Base-by-base conservation (phyloP, 2,113 vertebrate species). In the Myiozetetes cayanensis region DNA sequence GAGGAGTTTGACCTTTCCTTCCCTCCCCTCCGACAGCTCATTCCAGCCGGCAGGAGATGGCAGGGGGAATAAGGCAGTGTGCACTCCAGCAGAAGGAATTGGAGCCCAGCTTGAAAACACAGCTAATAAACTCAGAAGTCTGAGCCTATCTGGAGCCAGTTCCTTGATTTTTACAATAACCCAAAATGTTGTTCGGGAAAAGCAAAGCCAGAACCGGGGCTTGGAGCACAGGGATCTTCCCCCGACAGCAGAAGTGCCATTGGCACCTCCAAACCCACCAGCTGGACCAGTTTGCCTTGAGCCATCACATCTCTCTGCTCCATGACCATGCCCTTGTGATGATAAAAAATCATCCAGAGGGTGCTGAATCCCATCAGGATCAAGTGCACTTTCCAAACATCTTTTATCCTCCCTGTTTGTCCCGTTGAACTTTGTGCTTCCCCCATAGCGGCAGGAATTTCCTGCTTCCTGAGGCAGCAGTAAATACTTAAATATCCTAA, bases 381-480 rank as follows among this genome's bases (percentile, higher is more conserved):
- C 39, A 20, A 39, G 52, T 0, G 9, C 4, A 0, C 35, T 80
- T 65, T 35, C 41, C 59, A 18, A 76, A 30, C 39, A 43, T 37
- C 80, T 24, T 80, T 65, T n/a, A 43, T 25, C 53, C 81, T 59
- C 79, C 55, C 43, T 0, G 1, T 44, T 77, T 44, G 43, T 80
- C 68, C 33, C 0, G 8, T 30, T 77, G 77, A 55, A 65, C 90
- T 86, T 10, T 39, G 84, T 23, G 84, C 73, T 58, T 30, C 92
- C 90, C 94, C 66, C 87, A 31, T 12, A 52, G 73, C 2, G 39
- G 55, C 9, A 85, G 90, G 92, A 93, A 93, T 95, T 91, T 84
- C 90, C 90, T 96, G 90, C 90, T 81, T 84, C 70, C 77, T 24
- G n/a, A 91, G 65, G 35, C 46, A 78, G 72, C 94, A 81, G 11